phyloP scores from a whole-genome alignment of 37 sponge, comb jelly and placozoan species.

The Halisarca cf. caerulea region DNA sequence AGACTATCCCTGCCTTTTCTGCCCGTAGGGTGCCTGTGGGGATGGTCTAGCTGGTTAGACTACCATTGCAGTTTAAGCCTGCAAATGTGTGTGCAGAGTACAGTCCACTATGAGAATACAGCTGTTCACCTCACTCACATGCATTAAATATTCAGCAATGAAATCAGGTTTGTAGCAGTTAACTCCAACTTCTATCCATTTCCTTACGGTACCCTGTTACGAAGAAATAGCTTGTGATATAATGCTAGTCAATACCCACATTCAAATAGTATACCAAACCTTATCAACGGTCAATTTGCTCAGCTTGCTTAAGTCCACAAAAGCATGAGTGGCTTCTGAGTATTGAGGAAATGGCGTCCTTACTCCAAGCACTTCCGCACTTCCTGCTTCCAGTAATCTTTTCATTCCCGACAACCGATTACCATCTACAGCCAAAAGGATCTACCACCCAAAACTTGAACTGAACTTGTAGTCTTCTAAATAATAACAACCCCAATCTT shows the following conservation, averaged over 20 bases:
- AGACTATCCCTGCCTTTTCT: too few relatives aligned
- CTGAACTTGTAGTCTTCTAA: too few relatives aligned
- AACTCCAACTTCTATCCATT: constrained; percentile 62
- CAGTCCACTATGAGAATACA: too few relatives aligned
- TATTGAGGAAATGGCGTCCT: constrained; percentile 11
- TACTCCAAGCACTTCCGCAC: constrained; percentile 52
- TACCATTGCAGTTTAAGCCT: too few relatives aligned
- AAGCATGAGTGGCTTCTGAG: constrained; percentile 19
- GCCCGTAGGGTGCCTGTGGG: too few relatives aligned
- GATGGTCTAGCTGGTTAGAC: too few relatives aligned
- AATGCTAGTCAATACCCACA: too few relatives aligned
- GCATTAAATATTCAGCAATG: constrained; percentile 87
- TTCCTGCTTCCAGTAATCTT: constrained; percentile 85
- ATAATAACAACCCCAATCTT: neutral
- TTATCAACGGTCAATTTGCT: neutral
- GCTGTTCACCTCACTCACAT: constrained; percentile 36
- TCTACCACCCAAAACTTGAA: constrained; percentile 16
- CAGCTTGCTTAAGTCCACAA: constrained; percentile 13
- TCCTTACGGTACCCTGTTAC: constrained; percentile 34
- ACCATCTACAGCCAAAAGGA: constrained; percentile 69
- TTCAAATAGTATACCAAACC: too few relatives aligned
- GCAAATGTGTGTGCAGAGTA: too few relatives aligned
- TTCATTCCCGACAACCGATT: constrained; percentile 63
- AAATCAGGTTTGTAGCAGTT: constrained; percentile 86
- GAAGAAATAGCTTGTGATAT: too few relatives aligned